Evolutionary conservation across 2,797 vertebrate species (phyloP), one percentile per base, ranked within the genome.

Genomic region (Xenentodon cancila): DNA sequence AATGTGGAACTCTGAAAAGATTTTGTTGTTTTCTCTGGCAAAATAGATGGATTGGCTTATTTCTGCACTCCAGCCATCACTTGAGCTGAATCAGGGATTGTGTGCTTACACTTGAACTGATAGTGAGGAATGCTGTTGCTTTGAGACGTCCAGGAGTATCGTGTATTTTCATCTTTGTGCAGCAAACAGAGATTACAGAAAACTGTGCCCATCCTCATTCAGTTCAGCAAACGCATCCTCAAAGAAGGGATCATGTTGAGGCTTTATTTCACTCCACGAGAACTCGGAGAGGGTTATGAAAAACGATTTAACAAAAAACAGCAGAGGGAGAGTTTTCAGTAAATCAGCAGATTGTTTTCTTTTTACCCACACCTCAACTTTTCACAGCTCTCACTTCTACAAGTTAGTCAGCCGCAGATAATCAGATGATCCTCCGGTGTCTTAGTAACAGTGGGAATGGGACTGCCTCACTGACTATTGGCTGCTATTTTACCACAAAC

Each of bases 121-220:
- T 65, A 68, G 34, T 56, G 51, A 75, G 57, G 43, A 70, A 49
- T 22, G 18, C 9, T 21, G 27, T 22, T 51, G 61, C 65, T 76
- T 71, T 61, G 52, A 71, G 71, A 43, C 7, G 8, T 55, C 51
- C 37, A 53, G 52, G 61, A 77, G 48, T 66, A 59, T 79, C 73
- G 32, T 74, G 66, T 59, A 11, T 77, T 77, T 75, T 77, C 71
- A 70, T 79, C 47, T 63, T 73, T 67, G 67, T 53, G 76, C 72
- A 62, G 61, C 62, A 73, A 80, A 77, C 67, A 76, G 27, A 74
- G 75, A 85, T 81, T 70, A 84, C 48, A 25, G 46, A 65, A 68
- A 77, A 67, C 40, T 1, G 30, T 65, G 63, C 11, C 47, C 11
- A 12, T 53, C 49, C 44, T 43, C 58, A 54, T 61, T 68, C 22